Percentiles rank a stretch among this genome's conserved stretches.
Conservation (phyloP, 2,113 vertebrate species). For the Panthera leo region DNA sequence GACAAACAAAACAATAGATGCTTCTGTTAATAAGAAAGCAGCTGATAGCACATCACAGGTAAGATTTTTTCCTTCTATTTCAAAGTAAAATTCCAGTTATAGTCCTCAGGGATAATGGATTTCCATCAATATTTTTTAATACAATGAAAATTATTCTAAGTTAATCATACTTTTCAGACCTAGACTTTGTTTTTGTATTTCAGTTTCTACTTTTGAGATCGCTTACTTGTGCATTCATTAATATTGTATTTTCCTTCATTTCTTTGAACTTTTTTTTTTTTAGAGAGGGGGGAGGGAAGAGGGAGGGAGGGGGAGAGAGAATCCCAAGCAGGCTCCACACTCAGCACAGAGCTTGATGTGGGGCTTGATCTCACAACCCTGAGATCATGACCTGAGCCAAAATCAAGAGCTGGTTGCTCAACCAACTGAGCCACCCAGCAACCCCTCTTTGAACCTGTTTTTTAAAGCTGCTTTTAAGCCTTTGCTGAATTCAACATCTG, state of each 20-base stretch:
- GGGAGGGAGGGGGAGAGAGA: too few relatives aligned
- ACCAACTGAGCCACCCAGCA: too few relatives aligned
- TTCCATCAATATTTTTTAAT: not conserved
- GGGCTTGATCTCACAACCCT: too few relatives aligned
- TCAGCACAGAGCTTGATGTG: too few relatives aligned
- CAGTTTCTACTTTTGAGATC: not conserved
- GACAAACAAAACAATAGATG: slow-evolving; percentile 83
- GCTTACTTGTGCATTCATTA: not conserved
- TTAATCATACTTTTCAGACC: not conserved
- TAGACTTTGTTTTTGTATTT: not conserved
- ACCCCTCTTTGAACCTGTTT: not conserved
- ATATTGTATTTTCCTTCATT: not conserved
- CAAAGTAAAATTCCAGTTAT: slow-evolving; percentile 67
- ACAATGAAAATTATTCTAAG: slow-evolving; percentile 16
- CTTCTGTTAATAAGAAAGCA: slow-evolving; percentile 84
- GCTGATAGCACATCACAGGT: slow-evolving; percentile 85
- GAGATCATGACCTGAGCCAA: too few relatives aligned
- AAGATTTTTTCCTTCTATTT: slow-evolving; percentile 71
- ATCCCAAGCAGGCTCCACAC: too few relatives aligned
- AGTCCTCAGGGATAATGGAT: slow-evolving; percentile 69
- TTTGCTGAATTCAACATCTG: not conserved
- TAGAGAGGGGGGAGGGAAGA: too few relatives aligned
- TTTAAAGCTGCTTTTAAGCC: slow-evolving; percentile 23
- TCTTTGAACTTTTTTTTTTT: not conserved
- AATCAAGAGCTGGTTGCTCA: too few relatives aligned